These are phyloP conservation scores for Hestina assimilis DNA, from an alignment of 1,140 invertebrate genomes.

Conservation along the genomic window DNA sequence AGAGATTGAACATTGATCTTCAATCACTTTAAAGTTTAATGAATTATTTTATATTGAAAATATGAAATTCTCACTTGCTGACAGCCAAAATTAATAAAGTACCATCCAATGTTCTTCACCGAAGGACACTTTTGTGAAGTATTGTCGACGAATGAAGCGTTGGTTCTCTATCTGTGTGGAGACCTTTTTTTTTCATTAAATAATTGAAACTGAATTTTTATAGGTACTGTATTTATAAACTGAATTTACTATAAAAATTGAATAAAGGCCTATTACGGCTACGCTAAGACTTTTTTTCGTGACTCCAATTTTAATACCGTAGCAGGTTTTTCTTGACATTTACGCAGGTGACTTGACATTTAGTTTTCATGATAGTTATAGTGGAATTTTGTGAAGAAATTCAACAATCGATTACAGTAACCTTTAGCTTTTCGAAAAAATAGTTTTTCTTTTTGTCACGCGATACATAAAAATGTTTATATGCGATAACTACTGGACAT, in stretches of 20 bases:
- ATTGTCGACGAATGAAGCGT: conserved; percentile 14
- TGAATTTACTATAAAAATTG: no score
- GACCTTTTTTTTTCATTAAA: background rate
- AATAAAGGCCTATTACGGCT: no score
- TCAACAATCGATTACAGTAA: conserved; percentile 55
- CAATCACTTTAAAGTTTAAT: conserved; percentile 26
- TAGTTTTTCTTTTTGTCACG: conserved; percentile 48
- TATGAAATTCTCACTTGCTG: conserved; percentile 14
- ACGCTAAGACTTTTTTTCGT: conserved; percentile 21
- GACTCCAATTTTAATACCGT: background rate
- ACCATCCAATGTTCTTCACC: conserved; percentile 17
- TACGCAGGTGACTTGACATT: conserved; percentile 66
- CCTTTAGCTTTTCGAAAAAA: conserved; percentile 56
- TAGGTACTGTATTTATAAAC: background rate
- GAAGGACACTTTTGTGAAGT: conserved; percentile 16
- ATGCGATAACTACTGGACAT: conserved; percentile 22
- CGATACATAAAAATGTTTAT: conserved; percentile 30
- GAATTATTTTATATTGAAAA: conserved; percentile 19
- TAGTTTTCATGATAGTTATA: conserved; percentile 25
- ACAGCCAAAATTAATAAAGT: conserved; percentile 17
- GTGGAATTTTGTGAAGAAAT: conserved; percentile 42
- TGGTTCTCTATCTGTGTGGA: background rate
- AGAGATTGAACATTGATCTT: conserved; percentile 13
- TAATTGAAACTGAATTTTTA: background rate
- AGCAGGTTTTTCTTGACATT: conserved; percentile 43